Base-by-base conservation (phyloP, 2,797 vertebrate species). In the Paedocypris micromegethes region DNA sequence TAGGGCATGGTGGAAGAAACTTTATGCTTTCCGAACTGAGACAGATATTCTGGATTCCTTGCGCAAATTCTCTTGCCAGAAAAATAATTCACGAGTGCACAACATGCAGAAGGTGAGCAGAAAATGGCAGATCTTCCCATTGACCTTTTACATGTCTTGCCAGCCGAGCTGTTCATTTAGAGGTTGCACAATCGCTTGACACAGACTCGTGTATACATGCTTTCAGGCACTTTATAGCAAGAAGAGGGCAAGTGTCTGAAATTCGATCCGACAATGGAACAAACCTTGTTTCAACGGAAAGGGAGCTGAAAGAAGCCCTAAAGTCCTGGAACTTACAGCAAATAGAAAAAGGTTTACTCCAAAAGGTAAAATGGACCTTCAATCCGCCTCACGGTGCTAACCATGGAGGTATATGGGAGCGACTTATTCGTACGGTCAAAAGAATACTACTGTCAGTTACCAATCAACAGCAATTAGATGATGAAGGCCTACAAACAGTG, bases 221-320 rank as follows among this genome's bases (percentile, higher is more conserved):
- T 48, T 8, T 48, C 6, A 6, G 46, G 6, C 3, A 5, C 6
- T 48, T 48, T 9, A 48, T 48, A 6, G 6, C 6, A 6, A 48
- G 46, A 7, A 48, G 46, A 48, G 46, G 46, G 6, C 46, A 6
- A 3, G 47, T 48, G 47, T 48, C 6, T 9, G 50, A 2, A 44
- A 42, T 23, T 53, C 64, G 37, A 3, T 73, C 67, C 4, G 63
- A 71, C 40, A 67, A 73, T 67, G 58, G 58, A 4, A 71, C 60
- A 1, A 69, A 72, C 5, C 68, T 48, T 9, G n/a, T 48, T 48
- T 6, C 6, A 48, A 9, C 47, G 6, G n/a, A 48, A 6, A 48
- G n/a, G 49, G 58, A 74, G 37, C 37, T 75, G 2, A 68, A 41
- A n/a, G n/a, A n/a, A 23, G 23, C 23, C 23, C 23, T 23, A 23